Evolutionary conservation across 2,113 vertebrate species (phyloP), one percentile per base, ranked within the genome.

Genomic region (Xyliphius kryptos): DNA sequence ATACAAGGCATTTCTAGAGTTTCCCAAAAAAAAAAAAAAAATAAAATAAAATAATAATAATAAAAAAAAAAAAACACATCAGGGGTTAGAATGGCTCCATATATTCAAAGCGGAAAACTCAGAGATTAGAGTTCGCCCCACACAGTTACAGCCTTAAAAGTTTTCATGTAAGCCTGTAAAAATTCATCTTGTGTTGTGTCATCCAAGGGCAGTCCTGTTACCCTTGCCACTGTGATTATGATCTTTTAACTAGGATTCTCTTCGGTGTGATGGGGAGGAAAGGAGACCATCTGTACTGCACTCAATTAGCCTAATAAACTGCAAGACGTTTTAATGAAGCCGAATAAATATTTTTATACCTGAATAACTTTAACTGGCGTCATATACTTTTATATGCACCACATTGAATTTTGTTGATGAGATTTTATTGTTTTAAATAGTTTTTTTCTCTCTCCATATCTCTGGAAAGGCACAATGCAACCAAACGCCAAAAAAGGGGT

Each of bases 401-500:
- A 58, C 14, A 8, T 17, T 61, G 16, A 48, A 12, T 10, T 12
- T 17, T 53, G 43, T 67, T 54, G 11, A 20, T 46, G 20, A 48
- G 17, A 3, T 38, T 65, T 41, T 1, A 11, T 13, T 32, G 26
- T 32, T 32, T n/a, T n/a, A 54, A 48, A 47, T 40, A 10, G 38
- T 67, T 44, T 22, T 58, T 41, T 9, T 32, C 6, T 26, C 57
- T 50, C 26, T 17, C 37, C 9, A 50, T 54, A 85, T 81, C 19
- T 78, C 82, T 17, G 83, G 82, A 60, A 83, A 77, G 66, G 82
- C 80, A 20, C 82, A 81, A 50, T 22, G 80, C 83, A 15, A 85
- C 81, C 37, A 83, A 86, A 50, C 83, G 81, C 2, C 63, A 85
- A 60, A 86, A 82, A 1, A 83, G 79, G 81, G 82, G 86, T 76